phyloP scores from a whole-genome alignment of 2,797 vertebrate species.

The Garrulus glandarius region DNA sequence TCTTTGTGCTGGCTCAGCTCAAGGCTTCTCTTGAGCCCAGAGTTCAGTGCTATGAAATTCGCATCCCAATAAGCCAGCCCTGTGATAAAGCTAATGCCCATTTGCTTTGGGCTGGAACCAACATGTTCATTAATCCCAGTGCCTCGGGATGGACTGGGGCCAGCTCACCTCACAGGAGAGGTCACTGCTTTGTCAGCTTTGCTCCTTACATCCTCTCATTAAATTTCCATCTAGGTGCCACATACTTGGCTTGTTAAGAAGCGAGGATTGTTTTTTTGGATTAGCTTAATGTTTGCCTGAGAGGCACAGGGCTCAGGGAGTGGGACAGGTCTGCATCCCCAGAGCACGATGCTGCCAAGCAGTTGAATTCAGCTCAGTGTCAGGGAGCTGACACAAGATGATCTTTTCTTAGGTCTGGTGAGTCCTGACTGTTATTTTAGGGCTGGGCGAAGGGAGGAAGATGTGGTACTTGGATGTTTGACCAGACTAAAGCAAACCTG shows the following conservation, averaged over 20 bases:
- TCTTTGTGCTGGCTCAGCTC: constrained; percentile 25
- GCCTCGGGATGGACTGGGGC: neutral
- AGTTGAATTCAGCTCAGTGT: neutral
- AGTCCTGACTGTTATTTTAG: neutral
- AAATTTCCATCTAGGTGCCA: constrained; percentile 4
- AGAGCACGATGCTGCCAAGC: neutral
- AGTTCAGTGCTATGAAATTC: neutral
- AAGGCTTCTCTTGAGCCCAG: neutral
- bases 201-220: neutral
- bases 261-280: neutral
- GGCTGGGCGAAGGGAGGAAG: neutral
- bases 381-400: neutral
- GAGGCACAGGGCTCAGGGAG: neutral
- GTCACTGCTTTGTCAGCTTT: constrained; percentile 32
- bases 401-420: neutral
- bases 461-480: neutral
- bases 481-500: neutral
- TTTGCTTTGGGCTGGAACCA: constrained; percentile 16
- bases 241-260: neutral
- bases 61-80: neutral
- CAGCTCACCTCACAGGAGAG: neutral
- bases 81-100: neutral
- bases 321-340: neutral
- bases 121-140: neutral
- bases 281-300: neutral